Base-by-base conservation (phyloP, 2,797 vertebrate genomes). In the Pampus argenteus region DNA sequence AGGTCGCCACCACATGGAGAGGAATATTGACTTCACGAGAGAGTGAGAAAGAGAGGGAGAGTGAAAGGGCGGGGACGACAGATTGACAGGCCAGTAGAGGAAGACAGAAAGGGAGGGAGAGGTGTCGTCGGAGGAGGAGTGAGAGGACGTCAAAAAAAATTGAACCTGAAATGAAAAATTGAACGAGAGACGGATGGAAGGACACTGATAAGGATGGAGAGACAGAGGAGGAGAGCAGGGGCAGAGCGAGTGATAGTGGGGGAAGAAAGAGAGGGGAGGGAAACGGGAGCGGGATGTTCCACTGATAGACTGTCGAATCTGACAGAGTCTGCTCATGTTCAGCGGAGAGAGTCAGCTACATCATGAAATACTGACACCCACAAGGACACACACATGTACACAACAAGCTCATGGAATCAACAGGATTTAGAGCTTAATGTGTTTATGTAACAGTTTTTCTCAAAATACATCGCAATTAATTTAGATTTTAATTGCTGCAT, bases 161-260 rank as follows among this genome's bases (percentile, higher is more conserved):
- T 90, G 83, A 84, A 90, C 89, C 87, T 92, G 91, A 92, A 93
- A 92, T 93, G 88, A 92, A 88, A 93, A 92, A 91, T 90, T 91
- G 87, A 90, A 86, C 86, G 57, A 47, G 87, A 85, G 86, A 88
- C 82, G 81, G 87, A 90, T 92, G 87, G 81, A 86, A 83, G 71
- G 89, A 89, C 58, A 25, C 64, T 82, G 89, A 91, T 92, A 91
- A 88, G 89, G 83, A 74, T 71, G 76, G 83, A 79, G 81, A 88
- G 89, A 87, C 82, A 81, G 80, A 78, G 47, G 69, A 80, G 76
- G 75, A 78, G 78, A 82, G 69, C 1, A 18, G 68, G 75, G 71
- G 13, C 56, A 71, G 74, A 71, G 79, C 28, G 50, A 76, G 70
- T 75, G 78, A 79, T 86, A 77, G 70, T 58, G 70, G 36, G 25